A percentile compares a stretch with the other conserved stretches of the same genome.
Evolutionary conservation across 92 coral and sea anemone genomes (phyloP).

Genomic region (Phenganax stokvisi): DNA sequence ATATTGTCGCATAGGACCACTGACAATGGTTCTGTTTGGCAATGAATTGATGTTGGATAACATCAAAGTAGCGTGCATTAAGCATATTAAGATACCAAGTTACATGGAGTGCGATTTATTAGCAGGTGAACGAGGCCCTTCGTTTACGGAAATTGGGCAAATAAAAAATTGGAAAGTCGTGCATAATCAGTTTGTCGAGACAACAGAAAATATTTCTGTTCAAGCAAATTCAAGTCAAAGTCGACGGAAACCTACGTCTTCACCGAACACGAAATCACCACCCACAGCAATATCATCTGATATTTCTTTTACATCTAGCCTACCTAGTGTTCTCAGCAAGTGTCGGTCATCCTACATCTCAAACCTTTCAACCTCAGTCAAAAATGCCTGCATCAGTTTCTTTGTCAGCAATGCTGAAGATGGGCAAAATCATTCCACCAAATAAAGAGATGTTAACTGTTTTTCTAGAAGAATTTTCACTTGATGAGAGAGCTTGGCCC

Average conservation of each 20-base stretch:
- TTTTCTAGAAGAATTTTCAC: constrained; percentile 46
- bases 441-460: constrained; percentile 46
- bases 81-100: constrained; percentile 35
- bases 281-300: background rate
- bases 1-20: constrained; percentile 52
- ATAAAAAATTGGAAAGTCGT: constrained; percentile 53
- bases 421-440: constrained; percentile 54
- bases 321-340: background rate
- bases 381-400: constrained; percentile 57
- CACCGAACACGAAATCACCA: background rate
- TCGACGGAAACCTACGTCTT: background rate
- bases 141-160: constrained; percentile 49
- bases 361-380: background rate
- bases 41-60: constrained; percentile 42
- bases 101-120: constrained; percentile 49
- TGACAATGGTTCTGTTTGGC: constrained; percentile 43
- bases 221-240: background rate
- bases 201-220: background rate
- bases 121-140: constrained; percentile 61
- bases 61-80: constrained; percentile 45
- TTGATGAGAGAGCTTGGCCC: constrained; percentile 42
- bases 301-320: background rate
- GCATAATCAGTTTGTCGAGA: constrained; percentile 40
- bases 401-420: constrained; percentile 53
- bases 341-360: background rate